phyloP scores from a whole-genome alignment of 2,888 invertebrate genomes.

The Drosophila recens region DNA sequence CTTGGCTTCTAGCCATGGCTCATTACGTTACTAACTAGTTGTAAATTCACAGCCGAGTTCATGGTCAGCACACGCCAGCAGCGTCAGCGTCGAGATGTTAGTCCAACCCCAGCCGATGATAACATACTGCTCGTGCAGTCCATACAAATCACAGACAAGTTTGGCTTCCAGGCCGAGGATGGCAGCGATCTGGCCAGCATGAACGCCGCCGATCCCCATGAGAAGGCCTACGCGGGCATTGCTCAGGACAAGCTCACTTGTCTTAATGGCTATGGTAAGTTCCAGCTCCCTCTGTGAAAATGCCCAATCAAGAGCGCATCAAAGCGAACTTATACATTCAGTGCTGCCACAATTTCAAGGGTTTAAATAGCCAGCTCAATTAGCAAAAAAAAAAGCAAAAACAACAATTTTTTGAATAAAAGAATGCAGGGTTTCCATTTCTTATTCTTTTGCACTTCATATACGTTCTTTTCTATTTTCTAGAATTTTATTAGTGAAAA shows the following conservation, averaged over 20 bases:
- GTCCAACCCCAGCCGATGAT: conserved; percentile 87
- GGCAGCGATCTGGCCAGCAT: conserved; percentile 84
- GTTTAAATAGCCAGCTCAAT: neutral
- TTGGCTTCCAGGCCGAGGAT: conserved; percentile 90
- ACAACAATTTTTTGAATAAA: too few relatives aligned
- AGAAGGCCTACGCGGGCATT: conserved; percentile 90
- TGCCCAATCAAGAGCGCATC: conserved; percentile 76
- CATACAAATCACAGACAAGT: conserved; percentile 97
- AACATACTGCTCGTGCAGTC: conserved; percentile 95
- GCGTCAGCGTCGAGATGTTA: conserved; percentile 68
- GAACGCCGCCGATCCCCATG: conserved; percentile 86
- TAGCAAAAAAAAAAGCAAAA: neutral
- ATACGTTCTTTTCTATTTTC: too few relatives aligned
- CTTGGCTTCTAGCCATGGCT: conserved; percentile 13
- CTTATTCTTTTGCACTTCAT: too few relatives aligned
- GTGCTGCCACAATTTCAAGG: neutral
- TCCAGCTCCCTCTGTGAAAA: conserved; percentile 70
- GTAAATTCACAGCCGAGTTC: conserved; percentile 74
- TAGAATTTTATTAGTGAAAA: too few relatives aligned
- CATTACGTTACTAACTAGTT: conserved; percentile 53
- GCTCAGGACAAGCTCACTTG: conserved; percentile 86
- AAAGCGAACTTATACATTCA: conserved; percentile 37
- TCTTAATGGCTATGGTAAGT: conserved; percentile 85
- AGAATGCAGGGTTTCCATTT: too few relatives aligned
- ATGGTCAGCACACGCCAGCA: conserved; percentile 72